phyloP scores from a whole-genome alignment of 2,113 vertebrate species.

The Addax nasomaculatus region DNA sequence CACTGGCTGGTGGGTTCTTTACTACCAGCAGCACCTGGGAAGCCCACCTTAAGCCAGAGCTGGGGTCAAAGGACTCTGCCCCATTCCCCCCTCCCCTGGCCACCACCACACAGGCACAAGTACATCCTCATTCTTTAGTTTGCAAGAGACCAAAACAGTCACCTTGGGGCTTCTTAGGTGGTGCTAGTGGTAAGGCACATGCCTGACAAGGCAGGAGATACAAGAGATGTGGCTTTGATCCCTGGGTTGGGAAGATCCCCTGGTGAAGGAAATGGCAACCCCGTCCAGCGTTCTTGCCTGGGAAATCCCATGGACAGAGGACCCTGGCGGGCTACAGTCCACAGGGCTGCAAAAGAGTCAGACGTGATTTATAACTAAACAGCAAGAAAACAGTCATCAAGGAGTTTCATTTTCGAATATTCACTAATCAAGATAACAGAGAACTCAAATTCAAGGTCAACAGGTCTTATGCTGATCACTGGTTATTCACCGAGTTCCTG shows the following conservation, averaged over 20 bases:
- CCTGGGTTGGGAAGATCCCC: background rate
- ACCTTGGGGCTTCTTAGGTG: background rate
- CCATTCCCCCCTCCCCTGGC: fast-evolving
- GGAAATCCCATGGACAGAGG: background rate
- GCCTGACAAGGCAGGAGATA: background rate
- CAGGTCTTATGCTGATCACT: fast-evolving
- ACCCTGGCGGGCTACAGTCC: background rate
- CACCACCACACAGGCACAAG: background rate
- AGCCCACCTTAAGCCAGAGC: background rate
- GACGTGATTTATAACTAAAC: background rate
- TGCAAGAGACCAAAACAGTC: background rate
- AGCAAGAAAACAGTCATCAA: background rate
- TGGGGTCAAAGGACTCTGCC: background rate
- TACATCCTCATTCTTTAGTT: background rate
- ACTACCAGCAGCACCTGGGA: background rate
- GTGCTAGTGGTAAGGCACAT: background rate
- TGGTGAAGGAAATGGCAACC: background rate
- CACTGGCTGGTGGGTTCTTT: background rate
- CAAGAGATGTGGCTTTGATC: background rate
- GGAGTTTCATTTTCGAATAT: background rate
- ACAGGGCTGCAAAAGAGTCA: background rate
- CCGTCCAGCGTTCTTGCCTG: background rate
- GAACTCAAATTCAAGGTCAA: background rate
- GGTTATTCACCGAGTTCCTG: background rate
- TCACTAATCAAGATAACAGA: background rate